A percentile compares a stretch with the other conserved stretches of the same genome.
phyloP scores from a whole-genome alignment of 2,888 invertebrate genomes.

The Chromoteleia sp. region DNA sequence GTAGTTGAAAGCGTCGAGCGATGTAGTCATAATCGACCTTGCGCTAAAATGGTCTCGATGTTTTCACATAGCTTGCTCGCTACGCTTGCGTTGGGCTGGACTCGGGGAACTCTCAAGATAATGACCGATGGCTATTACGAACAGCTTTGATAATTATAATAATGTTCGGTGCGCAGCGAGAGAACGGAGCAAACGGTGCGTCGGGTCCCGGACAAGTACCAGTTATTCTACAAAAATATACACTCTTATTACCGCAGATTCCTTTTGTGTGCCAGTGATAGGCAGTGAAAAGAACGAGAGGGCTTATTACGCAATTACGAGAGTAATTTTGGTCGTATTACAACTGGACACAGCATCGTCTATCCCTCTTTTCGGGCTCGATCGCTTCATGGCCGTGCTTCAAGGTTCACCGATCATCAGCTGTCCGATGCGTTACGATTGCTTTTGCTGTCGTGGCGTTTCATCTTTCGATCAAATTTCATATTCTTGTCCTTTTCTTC shows the following conservation, averaged over 20 bases:
- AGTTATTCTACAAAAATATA: constrained; percentile 75
- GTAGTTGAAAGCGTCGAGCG: constrained; percentile 64
- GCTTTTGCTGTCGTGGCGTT: constrained; percentile 20
- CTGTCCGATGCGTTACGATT: constrained; percentile 52
- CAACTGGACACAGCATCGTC: constrained; percentile 73
- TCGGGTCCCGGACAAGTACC: constrained; percentile 66
- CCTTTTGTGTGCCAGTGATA: constrained; percentile 72
- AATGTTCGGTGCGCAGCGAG: constrained; percentile 74
- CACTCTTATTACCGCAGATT: constrained; percentile 77
- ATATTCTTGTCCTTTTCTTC: too few relatives aligned
- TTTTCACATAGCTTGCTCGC: constrained; percentile 76
- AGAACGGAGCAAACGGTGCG: constrained; percentile 57
- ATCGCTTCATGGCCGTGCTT: constrained; percentile 59
- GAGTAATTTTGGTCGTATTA: constrained; percentile 80
- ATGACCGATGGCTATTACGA: constrained; percentile 73
- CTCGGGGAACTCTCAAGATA: constrained; percentile 69
- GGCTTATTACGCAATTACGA: constrained; percentile 82
- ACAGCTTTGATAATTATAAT: constrained; percentile 81
- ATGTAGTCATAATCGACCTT: constrained; percentile 77
- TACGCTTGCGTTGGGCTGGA: constrained; percentile 73
- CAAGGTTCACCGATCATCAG: constrained; percentile 59
- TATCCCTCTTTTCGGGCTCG: constrained; percentile 45
- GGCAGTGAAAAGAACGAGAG: constrained; percentile 73
- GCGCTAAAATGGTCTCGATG: constrained; percentile 76
- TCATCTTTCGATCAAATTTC: too few relatives aligned